phyloP scores from a whole-genome alignment of 2,113 vertebrate genomes.

The Periophthalmodon schlosseri region DNA sequence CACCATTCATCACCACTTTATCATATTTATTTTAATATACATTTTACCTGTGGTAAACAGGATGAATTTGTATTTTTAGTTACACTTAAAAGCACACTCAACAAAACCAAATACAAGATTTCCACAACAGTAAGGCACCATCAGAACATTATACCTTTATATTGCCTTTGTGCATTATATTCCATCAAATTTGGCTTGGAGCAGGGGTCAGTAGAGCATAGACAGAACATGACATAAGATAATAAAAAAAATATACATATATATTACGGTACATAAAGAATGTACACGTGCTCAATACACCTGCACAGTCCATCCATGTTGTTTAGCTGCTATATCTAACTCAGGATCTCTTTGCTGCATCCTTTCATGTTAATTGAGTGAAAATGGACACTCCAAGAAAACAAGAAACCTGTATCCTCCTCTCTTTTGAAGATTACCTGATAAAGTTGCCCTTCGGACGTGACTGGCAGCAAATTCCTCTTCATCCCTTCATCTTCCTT shows the following conservation, averaged over 20 bases:
- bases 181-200: no score
- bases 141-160: neutral
- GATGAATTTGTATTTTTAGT: neutral
- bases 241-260: no score
- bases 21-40: neutral
- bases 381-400: neutral
- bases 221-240: no score
- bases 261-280: neutral
- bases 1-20: neutral
- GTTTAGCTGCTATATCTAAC: no score
- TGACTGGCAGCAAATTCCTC: slow-evolving; percentile 1
- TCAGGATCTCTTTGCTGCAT: neutral
- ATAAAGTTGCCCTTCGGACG: neutral
- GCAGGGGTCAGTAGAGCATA: no score
- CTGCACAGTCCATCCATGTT: no score
- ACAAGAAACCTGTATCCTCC: neutral
- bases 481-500: slow-evolving; percentile 31
- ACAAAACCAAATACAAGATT: neutral
- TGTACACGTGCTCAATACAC: no score
- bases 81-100: neutral
- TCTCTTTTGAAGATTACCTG: neutral
- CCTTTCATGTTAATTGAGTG: neutral
- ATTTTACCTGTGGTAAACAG: neutral
- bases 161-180: no score
- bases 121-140: neutral